Base-by-base conservation (phyloP, 2,113 vertebrate genomes). In the Ceyx margarethae region DNA sequence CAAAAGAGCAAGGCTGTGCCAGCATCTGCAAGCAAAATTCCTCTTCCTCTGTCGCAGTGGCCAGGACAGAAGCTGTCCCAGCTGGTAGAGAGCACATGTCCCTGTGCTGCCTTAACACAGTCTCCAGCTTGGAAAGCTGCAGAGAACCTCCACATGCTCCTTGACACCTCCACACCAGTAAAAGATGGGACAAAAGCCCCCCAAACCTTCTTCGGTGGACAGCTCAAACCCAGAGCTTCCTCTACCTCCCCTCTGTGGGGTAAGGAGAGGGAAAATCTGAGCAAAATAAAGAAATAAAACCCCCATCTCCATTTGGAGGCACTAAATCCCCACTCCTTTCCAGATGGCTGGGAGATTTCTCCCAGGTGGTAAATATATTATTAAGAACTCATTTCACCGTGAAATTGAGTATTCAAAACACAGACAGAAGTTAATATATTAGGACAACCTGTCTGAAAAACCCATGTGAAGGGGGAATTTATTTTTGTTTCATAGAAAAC, bases 351-450 rank as follows among this genome's bases (percentile, higher is more conserved):
- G 97, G 97, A 98, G 97, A 98, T 98, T 98, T 98, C 97, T 98
- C 98, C 97, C 97, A 98, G 98, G 98, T 98, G 97, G 97, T 98
- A 98, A 98, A 98, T 98, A 98, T 98, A 98, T 98, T 98, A 98
- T 98, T 98, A 98, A 97, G 98, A 98, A 98, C 96, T 98, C 98
- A 98, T 98, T 98, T 98, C 97, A 98, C 97, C 97, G 97, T 98
- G 97, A 98, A 98, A 98, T 98, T 98, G 98, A 98, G 96, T 98
- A 98, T 98, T 98, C 98, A 97, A 97, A 98, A 98, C 97, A 98
- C 97, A 98, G 98, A 97, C 97, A 97, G 97, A 97, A 98, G 97
- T 98, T 98, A 98, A 98, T 98, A 98, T 98, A 98, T 98, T 98
- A 97, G 98, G 97, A 98, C 97, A 98, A 98, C 97, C 97, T 98